Conservation (phyloP, 2,113 vertebrate genomes). For the Eubucco bourcierii region DNA sequence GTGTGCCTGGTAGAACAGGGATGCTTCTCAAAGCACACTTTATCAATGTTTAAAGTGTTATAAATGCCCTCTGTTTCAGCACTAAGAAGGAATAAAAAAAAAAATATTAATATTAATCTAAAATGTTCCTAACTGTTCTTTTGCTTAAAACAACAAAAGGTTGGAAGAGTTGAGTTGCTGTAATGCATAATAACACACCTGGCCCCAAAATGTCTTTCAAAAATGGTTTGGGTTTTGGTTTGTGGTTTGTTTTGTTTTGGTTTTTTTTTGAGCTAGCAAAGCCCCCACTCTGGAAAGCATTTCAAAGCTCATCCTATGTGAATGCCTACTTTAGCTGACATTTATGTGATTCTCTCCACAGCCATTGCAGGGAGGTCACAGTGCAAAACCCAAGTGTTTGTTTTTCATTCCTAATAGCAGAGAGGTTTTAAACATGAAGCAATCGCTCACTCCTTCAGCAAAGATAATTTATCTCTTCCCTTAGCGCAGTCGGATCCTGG, state of each 20-base stretch:
- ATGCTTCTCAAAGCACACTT: background rate
- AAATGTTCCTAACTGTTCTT: conserved; percentile 1
- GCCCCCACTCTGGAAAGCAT: background rate
- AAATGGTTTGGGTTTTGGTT: background rate
- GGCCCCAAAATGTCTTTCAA: background rate
- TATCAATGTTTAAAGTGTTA: conserved; percentile 10
- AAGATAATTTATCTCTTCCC: conserved; percentile 57
- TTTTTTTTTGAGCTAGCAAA: background rate
- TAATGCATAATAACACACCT: conserved; percentile 29
- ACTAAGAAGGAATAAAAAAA: background rate
- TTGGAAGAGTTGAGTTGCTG: background rate
- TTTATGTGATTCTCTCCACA: background rate
- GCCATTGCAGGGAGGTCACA: background rate
- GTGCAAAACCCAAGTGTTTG: conserved; percentile 21
- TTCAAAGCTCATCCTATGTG: background rate
- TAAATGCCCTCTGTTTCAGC: background rate
- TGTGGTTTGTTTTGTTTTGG: background rate
- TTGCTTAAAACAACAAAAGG: conserved; percentile 40
- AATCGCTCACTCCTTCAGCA: conserved; percentile 40
- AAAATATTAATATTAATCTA: conserved; percentile 45
- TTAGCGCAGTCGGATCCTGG: conserved; percentile 45
- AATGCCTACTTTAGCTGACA: background rate
- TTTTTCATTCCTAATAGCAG: conserved; percentile 34
- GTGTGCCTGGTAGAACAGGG: background rate
- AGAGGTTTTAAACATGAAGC: conserved; percentile 54